These are phyloP conservation scores for Reticulitermes speratus DNA, from an alignment of 1,140 invertebrate species.

Conservation along the genomic window DNA sequence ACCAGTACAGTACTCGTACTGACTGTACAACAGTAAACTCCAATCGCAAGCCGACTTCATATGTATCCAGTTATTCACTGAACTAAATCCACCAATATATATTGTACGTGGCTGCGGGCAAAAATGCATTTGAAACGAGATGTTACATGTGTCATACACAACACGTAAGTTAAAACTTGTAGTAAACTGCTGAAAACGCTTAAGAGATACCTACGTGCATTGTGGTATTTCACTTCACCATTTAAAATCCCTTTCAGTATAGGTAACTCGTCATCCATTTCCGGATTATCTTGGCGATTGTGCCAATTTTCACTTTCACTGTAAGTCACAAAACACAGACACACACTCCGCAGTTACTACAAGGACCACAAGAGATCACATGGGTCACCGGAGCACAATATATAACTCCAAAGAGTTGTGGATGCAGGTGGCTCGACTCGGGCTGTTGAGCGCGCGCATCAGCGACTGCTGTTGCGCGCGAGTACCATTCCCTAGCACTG, in stretches of 20 bases:
- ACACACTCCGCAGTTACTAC: not conserved
- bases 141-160: too few relatives aligned
- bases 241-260: conserved; percentile 85
- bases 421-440: not conserved
- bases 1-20: too few relatives aligned
- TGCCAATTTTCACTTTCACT: not conserved
- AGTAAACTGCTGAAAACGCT: too few relatives aligned
- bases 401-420: not conserved
- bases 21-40: too few relatives aligned
- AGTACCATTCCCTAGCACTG: conserved; percentile 9
- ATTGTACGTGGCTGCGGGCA: too few relatives aligned
- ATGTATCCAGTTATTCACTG: too few relatives aligned
- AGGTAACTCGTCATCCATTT: conserved; percentile 82
- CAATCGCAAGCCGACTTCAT: too few relatives aligned
- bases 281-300: conserved; percentile 35
- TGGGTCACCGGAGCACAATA: not conserved
- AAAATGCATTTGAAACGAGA: too few relatives aligned
- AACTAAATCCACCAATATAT: too few relatives aligned
- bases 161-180: too few relatives aligned
- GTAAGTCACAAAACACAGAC: not conserved
- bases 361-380: not conserved
- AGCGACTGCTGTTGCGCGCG: not conserved
- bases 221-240: conserved; percentile 83
- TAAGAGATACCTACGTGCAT: conserved; percentile 76
- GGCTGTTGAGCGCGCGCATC: not conserved